These are phyloP conservation scores for Chionodraco myersi DNA, from an alignment of 2,113 vertebrate species.

Conservation along the genomic window DNA sequence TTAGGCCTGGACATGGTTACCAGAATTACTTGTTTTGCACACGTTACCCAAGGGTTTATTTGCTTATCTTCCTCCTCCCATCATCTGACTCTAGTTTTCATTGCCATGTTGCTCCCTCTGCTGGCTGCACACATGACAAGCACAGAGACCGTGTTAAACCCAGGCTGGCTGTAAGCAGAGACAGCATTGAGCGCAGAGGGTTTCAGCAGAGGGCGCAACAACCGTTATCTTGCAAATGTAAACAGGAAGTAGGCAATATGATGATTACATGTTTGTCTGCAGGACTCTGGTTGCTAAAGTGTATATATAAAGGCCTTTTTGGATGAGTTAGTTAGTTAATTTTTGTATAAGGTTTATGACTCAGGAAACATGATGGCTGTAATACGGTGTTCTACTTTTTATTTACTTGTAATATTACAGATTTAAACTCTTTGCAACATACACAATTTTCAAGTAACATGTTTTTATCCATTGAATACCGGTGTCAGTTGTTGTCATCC, in stretches of 20 bases:
- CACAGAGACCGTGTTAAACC: neutral
- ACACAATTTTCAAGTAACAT: neutral
- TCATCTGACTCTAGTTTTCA: constrained; percentile 49
- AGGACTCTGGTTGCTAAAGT: neutral
- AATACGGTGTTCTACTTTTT: neutral
- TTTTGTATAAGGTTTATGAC: neutral
- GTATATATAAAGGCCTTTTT: neutral
- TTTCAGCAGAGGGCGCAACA: constrained; percentile 61
- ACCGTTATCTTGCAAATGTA: constrained; percentile 35
- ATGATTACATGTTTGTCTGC: constrained; percentile 9
- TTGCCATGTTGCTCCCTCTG: constrained; percentile 72
- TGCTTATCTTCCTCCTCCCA: constrained; percentile 57
- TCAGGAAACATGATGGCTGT: neutral
- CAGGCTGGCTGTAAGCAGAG: neutral
- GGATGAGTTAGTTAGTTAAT: neutral
- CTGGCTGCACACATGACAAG: constrained; percentile 37
- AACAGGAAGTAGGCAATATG: constrained; percentile 65
- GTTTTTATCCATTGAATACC: neutral
- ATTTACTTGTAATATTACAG: neutral
- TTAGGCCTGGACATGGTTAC: constrained; percentile 64
- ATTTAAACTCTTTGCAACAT: neutral
- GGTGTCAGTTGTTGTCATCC: neutral
- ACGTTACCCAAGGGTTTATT: constrained; percentile 69
- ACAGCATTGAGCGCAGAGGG: neutral
- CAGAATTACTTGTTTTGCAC: constrained; percentile 78